Evolutionary conservation across 2,797 vertebrate species (phyloP), one percentile per base, ranked within the genome.

Genomic region (Hippopotamyrus pictus): DNA sequence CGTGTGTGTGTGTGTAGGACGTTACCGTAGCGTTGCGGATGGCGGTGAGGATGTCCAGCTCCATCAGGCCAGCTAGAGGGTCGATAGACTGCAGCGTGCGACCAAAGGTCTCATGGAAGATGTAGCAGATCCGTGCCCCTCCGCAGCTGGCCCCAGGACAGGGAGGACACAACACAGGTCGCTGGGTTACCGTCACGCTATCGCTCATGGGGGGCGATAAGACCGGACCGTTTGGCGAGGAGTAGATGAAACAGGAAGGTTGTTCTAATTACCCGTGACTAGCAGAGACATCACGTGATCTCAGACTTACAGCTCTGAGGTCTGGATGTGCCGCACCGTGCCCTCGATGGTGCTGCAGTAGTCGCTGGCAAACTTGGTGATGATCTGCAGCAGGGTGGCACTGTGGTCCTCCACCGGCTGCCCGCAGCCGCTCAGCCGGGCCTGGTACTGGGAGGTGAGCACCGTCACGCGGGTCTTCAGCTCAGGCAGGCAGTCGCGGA

Each of bases 291-390:
- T 29, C 59, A 29, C 9, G 22, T 48, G 46, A 6, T 8, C 1
- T 50, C 5, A 5, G 4, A 95, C 96, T 96, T 93, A 97, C 97
- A 97, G 94, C 91, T 97, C 97, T 0, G 96, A 94, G 22, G 96
- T 97, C 93, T 97, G 96, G 86, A 97, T 97, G 93, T 97, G 91
- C 37, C 94, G 94, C 41, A 94, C 96, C 0, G 96, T 97, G 91
- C 97, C 97, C 93, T 97, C 97, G 1, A 97, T 97, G 90, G 96
- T 97, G 95, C 94, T 95, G 93, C 96, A 97, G 92, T 97, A 97
- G 91, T 97, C 96, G 0, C 95, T 94, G 91, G 96, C 96, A 6
- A 97, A 97, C 92, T 97, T 97, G 90, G 96, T 97, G 93, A 97
- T 96, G 57, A 97, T 97, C 93, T 97, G 96, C 92, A 97, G 95